Conservation (phyloP, 2,113 vertebrate genomes). For the Hyaena hyaena region DNA sequence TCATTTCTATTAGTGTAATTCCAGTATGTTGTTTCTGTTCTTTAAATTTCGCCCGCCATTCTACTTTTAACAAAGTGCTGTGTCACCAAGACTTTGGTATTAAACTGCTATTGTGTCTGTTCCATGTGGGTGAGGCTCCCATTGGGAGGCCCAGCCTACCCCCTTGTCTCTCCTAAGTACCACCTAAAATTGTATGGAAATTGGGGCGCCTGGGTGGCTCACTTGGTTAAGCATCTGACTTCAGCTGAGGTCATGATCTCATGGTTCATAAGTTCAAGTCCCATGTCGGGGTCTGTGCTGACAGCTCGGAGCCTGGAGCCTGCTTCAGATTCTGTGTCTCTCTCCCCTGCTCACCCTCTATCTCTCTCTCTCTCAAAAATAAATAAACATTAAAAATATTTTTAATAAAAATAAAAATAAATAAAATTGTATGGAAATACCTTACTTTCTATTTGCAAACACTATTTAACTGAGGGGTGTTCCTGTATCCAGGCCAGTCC, state of each 20-base stretch:
- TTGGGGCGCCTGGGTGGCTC: too few relatives aligned
- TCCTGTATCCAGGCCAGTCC: not conserved
- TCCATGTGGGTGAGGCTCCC: not conserved
- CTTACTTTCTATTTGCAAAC: not conserved
- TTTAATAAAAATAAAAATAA: too few relatives aligned
- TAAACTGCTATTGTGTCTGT: not conserved
- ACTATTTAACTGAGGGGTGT: not conserved
- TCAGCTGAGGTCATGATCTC: too few relatives aligned
- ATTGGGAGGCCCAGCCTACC: not conserved
- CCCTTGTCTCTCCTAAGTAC: not conserved
- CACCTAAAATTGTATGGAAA: not conserved
- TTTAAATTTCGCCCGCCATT: not conserved
- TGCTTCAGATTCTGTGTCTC: too few relatives aligned
- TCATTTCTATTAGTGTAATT: not conserved
- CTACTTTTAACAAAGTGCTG: not conserved
- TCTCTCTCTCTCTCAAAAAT: too few relatives aligned
- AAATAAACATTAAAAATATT: too few relatives aligned
- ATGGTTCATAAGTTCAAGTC: too few relatives aligned
- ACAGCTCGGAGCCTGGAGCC: too few relatives aligned
- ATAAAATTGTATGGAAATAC: not conserved
- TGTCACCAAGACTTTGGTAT: not conserved
- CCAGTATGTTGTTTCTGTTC: not conserved
- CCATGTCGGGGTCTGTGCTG: too few relatives aligned
- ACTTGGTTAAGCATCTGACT: too few relatives aligned
- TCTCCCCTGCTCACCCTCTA: too few relatives aligned